phyloP scores from a whole-genome alignment of 2,797 vertebrate genomes.

The Eulemur mongoz region DNA sequence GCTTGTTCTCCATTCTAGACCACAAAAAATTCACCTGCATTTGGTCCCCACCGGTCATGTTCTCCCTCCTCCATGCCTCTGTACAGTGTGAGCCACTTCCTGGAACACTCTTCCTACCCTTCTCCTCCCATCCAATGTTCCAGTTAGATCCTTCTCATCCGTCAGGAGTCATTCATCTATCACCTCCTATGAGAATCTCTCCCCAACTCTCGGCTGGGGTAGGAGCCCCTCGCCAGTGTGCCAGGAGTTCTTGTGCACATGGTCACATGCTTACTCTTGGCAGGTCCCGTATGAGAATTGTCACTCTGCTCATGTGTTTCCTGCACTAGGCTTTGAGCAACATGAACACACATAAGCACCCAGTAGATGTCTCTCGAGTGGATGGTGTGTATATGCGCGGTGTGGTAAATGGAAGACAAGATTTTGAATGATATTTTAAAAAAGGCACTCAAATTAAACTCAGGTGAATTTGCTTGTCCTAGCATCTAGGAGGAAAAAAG shows the following conservation, averaged over 20 bases:
- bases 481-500: neutral
- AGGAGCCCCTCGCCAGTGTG: neutral
- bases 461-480: neutral
- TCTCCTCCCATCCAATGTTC: neutral
- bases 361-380: neutral
- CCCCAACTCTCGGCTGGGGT: neutral
- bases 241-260: neutral
- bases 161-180: neutral
- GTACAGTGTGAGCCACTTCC: neutral
- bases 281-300: neutral
- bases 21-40: neutral
- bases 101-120: accelerated
- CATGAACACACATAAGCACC: neutral
- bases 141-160: neutral
- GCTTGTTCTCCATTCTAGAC: neutral
- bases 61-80: neutral
- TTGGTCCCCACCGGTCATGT: accelerated
- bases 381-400: neutral
- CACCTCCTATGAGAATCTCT: neutral
- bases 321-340: neutral
- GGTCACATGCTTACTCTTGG: neutral
- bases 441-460: neutral
- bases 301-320: neutral
- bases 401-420: neutral
- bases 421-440: neutral